Percentiles rank a stretch among this genome's conserved stretches.
Evolutionary conservation across 2,113 vertebrate species (phyloP).

Genomic region (Poeciliopsis retropinna): DNA sequence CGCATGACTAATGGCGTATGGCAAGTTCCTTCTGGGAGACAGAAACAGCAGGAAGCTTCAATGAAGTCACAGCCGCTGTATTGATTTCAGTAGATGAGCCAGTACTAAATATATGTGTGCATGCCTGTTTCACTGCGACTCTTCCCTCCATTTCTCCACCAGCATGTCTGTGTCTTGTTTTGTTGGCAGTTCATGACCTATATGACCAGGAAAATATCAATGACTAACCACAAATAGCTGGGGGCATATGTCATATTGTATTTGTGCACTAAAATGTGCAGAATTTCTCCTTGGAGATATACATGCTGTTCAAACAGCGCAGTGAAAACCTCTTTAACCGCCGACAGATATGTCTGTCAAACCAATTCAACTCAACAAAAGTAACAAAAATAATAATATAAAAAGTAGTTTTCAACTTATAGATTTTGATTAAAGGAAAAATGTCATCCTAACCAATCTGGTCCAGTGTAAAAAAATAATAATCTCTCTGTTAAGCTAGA

Average conservation of each 20-base stretch:
- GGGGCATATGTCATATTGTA: slow-evolving; percentile 35
- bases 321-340: no score
- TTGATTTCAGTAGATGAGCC: slow-evolving; percentile 38
- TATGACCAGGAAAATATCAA: slow-evolving; percentile 50
- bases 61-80: slow-evolving; percentile 59
- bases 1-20: slow-evolving; percentile 68
- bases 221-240: slow-evolving; percentile 38
- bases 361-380: no score
- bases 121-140: slow-evolving; percentile 19
- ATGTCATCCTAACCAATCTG: no score
- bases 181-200: slow-evolving; percentile 40
- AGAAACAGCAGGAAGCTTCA: slow-evolving; percentile 65
- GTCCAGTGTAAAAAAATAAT: no score
- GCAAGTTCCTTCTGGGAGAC: slow-evolving; percentile 63
- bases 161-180: slow-evolving; percentile 36
- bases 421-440: no score
- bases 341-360: no score
- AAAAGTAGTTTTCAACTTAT: no score
- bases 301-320: not conserved
- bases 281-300: slow-evolving; percentile 20
- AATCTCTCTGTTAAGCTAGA: no score
- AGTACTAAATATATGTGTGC: slow-evolving; percentile 13
- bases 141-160: slow-evolving; percentile 9
- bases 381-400: no score
- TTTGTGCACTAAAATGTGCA: slow-evolving; percentile 2